Conservation (phyloP, 2,797 vertebrate genomes). For the Peromyscus nudipes region DNA sequence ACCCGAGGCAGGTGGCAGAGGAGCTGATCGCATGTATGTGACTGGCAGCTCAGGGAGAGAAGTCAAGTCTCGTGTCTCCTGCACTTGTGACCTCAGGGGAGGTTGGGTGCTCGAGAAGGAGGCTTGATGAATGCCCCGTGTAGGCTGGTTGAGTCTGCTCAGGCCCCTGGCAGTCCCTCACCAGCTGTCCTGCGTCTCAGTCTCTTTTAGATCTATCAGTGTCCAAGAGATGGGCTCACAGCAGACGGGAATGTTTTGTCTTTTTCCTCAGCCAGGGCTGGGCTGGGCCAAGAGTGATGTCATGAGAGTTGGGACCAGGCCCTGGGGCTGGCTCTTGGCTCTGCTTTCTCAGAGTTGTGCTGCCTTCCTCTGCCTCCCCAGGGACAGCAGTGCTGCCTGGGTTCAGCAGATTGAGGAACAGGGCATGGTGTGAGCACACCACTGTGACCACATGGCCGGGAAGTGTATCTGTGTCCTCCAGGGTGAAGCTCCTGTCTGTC, state of each 20-base stretch:
- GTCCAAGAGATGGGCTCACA: neutral
- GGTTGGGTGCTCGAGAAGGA: neutral
- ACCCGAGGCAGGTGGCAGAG: neutral
- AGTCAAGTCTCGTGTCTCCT: neutral
- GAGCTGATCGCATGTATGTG: neutral
- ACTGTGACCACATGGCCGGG: neutral
- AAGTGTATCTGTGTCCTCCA: neutral
- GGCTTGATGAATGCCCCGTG: neutral
- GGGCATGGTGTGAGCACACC: neutral
- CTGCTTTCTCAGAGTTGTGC: neutral
- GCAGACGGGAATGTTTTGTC: neutral
- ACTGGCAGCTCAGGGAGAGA: neutral
- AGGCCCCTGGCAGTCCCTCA: neutral
- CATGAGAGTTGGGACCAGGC: neutral
- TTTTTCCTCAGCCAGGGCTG: neutral
- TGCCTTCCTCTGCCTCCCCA: neutral
- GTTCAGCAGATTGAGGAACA: neutral
- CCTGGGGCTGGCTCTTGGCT: neutral
- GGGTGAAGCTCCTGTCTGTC: neutral
- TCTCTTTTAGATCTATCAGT: neutral
- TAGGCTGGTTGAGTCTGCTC: rapidly evolving
- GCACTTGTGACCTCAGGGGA: rapidly evolving
- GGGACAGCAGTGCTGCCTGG: neutral
- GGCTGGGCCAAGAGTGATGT: slow-evolving; percentile 9
- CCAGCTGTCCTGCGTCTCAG: neutral